Base-by-base conservation (phyloP, 1,140 invertebrate species). In the Drosophila serrata region DNA sequence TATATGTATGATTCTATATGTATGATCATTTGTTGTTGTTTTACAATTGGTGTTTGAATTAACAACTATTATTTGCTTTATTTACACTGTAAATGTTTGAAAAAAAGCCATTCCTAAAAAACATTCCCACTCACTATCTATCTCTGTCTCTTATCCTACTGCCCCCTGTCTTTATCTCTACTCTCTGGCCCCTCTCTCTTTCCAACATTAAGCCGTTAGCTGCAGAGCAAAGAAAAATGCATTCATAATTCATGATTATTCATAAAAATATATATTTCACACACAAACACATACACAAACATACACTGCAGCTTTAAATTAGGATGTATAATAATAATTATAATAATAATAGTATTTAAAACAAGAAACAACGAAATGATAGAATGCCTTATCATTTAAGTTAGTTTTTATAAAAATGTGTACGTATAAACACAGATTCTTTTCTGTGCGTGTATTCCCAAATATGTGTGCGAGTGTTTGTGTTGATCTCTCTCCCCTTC, bases 21-120 rank as follows among this genome's bases (percentile, higher is more conserved):
- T 84, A 86, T 81, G 76, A 86, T 76, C 55, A 76, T 85, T 80
- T 84, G 64, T 70, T 79, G 75, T 86, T 82, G 79, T 63, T 33
- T 69, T 74, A 58, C 46, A 60, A 78, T 78, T 78, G 75, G 74
- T 72, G 76, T 78, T 78, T 76, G 73, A 35, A 59, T 48, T 65
- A 81, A 72, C 67, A 27, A 53, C 9, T 63, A 64, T 55, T 51
- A 55, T 58, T 51, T 67, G 64, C 57, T 35, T 72, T 64, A 57
- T 62, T 63, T 75, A 79, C 60, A 31, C 11, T 55, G 37, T 67
- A 79, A 67, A 63, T 79, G 48, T 58, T 75, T 29, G 37, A 39
- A 72, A 31, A 72, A 46, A 72, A 40, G 8, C 37, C 35, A 49
- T 62, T 42, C 15, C 46, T 37, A n/a, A 35, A 35, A 35, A 53